Conservation (phyloP, 2,888 invertebrate genomes). For the Crocallis elinguaria region DNA sequence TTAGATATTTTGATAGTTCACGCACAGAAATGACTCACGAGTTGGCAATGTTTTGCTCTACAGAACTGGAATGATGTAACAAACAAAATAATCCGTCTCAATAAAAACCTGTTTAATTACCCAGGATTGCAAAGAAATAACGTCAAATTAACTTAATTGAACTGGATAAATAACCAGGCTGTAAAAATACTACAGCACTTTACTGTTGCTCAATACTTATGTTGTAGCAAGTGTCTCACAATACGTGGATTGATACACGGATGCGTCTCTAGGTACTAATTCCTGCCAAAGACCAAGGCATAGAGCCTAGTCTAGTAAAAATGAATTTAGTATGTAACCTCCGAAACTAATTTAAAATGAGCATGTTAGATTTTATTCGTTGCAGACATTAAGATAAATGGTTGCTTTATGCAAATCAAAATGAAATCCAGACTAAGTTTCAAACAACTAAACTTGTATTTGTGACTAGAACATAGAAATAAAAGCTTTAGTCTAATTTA, state of each 20-base stretch:
- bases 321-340: too few relatives aligned
- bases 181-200: too few relatives aligned
- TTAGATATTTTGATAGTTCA: conserved; percentile 18
- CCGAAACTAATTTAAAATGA: neutral
- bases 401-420: neutral
- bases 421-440: neutral
- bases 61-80: conserved; percentile 13
- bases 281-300: too few relatives aligned
- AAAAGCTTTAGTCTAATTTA: too few relatives aligned
- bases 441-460: too few relatives aligned
- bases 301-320: too few relatives aligned
- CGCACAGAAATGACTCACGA: conserved; percentile 19
- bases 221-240: too few relatives aligned
- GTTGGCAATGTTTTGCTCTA: conserved; percentile 17
- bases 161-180: neutral
- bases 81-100: conserved; percentile 15
- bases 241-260: too few relatives aligned
- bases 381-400: neutral
- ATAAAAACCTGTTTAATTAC: conserved; percentile 8
- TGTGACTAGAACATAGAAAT: too few relatives aligned
- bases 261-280: too few relatives aligned
- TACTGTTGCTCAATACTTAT: too few relatives aligned
- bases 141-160: neutral
- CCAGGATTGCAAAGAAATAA: neutral
- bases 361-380: neutral